phyloP scores from a whole-genome alignment of 2,113 vertebrate species.

The Prunella fulvescens region DNA sequence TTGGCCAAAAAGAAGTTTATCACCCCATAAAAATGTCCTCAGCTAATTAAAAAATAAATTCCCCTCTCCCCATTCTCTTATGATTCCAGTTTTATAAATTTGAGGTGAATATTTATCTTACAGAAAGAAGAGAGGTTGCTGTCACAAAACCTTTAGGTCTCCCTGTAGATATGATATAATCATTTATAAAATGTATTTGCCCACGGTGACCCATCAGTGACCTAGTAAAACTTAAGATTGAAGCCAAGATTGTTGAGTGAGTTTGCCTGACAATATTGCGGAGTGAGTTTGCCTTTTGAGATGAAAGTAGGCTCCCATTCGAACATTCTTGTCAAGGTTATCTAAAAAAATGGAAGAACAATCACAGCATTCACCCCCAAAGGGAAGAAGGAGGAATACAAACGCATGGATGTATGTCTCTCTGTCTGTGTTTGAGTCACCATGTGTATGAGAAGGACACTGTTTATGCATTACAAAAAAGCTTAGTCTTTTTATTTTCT shows the following conservation, averaged over 20 bases:
- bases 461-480: background rate
- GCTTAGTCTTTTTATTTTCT: background rate
- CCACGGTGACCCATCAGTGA: background rate
- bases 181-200: background rate
- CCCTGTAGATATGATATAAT: background rate
- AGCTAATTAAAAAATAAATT: conserved; percentile 30
- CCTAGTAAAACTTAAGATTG: background rate
- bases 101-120: conserved; percentile 9
- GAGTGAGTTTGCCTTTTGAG: background rate
- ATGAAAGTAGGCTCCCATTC: background rate
- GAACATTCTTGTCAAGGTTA: background rate
- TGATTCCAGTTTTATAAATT: conserved; percentile 7
- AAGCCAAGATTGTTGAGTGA: background rate
- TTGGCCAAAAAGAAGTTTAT: conserved; percentile 36
- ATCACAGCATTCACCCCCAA: background rate
- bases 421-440: background rate
- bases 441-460: background rate
- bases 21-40: conserved; percentile 28
- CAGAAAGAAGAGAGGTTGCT: background rate
- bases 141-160: background rate
- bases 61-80: background rate
- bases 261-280: background rate
- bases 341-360: background rate
- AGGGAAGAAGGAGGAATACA: background rate
- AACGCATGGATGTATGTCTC: background rate